phyloP scores from a whole-genome alignment of 1,140 invertebrate species.

The Aleiodes sp. region DNA sequence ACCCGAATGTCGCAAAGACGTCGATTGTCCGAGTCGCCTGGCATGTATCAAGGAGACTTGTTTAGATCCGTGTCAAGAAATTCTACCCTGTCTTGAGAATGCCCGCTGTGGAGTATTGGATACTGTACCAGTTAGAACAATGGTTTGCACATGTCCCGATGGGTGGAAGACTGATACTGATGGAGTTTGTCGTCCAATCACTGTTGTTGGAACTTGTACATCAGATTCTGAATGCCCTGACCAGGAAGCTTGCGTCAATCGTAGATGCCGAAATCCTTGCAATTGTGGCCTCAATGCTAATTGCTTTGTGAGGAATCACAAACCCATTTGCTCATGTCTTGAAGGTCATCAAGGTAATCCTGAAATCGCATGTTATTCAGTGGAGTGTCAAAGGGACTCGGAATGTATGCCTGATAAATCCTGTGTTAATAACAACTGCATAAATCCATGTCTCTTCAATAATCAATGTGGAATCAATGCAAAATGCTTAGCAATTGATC shows the following conservation, averaged over 20 bases:
- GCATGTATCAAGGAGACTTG: slow-evolving; percentile 84
- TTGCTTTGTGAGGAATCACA: slow-evolving; percentile 84
- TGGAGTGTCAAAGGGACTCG: slow-evolving; percentile 81
- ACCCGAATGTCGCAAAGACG: slow-evolving; percentile 80
- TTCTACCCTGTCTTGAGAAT: slow-evolving; percentile 77
- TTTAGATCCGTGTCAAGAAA: slow-evolving; percentile 78
- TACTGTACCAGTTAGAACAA: slow-evolving; percentile 82
- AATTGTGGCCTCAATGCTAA: slow-evolving; percentile 86
- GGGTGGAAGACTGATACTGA: slow-evolving; percentile 81
- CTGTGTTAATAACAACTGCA: slow-evolving; percentile 85
- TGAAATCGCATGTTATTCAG: slow-evolving; percentile 77
- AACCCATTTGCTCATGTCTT: slow-evolving; percentile 85
- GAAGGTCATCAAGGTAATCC: slow-evolving; percentile 87
- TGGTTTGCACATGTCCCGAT: slow-evolving; percentile 86
- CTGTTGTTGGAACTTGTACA: slow-evolving; percentile 73
- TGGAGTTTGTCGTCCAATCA: slow-evolving; percentile 73
- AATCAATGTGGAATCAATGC: slow-evolving; percentile 85
- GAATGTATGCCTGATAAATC: slow-evolving; percentile 83
- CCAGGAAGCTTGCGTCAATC: slow-evolving; percentile 83
- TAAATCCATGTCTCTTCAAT: slow-evolving; percentile 81
- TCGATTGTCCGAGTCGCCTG: slow-evolving; percentile 80
- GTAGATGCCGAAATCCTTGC: slow-evolving; percentile 86
- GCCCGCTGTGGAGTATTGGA: slow-evolving; percentile 82
- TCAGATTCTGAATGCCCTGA: slow-evolving; percentile 80
- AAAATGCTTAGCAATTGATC: slow-evolving; percentile 82